Evolutionary conservation across 1,140 invertebrate species (phyloP).

Genomic region (Micrasema longulum): DNA sequence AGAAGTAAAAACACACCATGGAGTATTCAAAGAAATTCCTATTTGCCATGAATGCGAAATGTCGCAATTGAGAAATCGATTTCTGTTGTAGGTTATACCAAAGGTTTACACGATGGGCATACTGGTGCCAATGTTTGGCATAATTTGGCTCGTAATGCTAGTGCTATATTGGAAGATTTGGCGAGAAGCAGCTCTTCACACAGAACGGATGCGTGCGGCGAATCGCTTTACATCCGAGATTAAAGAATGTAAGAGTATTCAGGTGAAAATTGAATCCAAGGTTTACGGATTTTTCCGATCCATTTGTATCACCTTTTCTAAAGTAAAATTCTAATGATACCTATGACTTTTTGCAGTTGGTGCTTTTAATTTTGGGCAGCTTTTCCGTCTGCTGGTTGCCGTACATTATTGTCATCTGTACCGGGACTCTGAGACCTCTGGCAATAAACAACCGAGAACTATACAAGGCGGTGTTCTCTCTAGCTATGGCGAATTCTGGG

Average conservation of each 20-base stretch:
- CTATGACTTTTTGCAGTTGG: conserved; percentile 73
- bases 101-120: conserved; percentile 73
- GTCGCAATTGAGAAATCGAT: too few species aligned
- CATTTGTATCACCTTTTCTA: too few species aligned
- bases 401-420: conserved; percentile 75
- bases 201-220: conserved; percentile 71
- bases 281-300: background rate
- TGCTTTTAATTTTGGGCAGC: conserved; percentile 77
- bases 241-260: conserved; percentile 78
- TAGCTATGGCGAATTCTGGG: conserved; percentile 80
- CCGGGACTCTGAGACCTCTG: conserved; percentile 67
- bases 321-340: too few species aligned
- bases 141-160: conserved; percentile 79
- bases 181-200: conserved; percentile 76
- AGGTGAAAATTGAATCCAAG: conserved; percentile 59
- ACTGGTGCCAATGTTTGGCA: conserved; percentile 74
- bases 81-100: conserved; percentile 64
- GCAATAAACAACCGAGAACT: conserved; percentile 67
- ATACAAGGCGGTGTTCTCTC: conserved; percentile 77
- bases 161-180: conserved; percentile 81
- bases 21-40: too few species aligned
- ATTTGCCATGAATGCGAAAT: too few species aligned
- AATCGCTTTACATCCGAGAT: conserved; percentile 65
- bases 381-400: conserved; percentile 83
- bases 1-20: too few species aligned